These are phyloP conservation scores for Diploptera punctata DNA, from an alignment of 2,888 invertebrate species.

Conservation along the genomic window DNA sequence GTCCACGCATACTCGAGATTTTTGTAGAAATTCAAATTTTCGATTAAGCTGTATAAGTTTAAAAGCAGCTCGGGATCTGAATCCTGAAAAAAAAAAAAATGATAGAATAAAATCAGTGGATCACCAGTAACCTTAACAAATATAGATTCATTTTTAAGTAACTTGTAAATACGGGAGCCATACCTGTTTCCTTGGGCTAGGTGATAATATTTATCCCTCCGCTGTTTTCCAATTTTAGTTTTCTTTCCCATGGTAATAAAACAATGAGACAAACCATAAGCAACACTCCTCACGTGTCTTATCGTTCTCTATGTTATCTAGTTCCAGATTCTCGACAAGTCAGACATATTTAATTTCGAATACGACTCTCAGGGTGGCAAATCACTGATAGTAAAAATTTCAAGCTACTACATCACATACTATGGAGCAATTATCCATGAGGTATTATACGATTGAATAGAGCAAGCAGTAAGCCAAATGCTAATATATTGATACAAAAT, in stretches of 20 bases:
- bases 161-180: conserved; percentile 44
- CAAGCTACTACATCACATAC: too few species aligned
- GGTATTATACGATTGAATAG: too few species aligned
- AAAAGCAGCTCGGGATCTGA: conserved; percentile 97
- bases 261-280: too few species aligned
- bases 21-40: conserved; percentile 96
- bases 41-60: conserved; percentile 97
- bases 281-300: too few species aligned
- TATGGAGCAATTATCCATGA: too few species aligned
- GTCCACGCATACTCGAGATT: conserved; percentile 95
- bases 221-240: conserved; percentile 95
- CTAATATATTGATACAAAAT: too few species aligned
- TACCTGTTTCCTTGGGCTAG: conserved; percentile 98
- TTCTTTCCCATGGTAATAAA: conserved; percentile 84
- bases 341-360: too few species aligned
- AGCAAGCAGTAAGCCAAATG: too few species aligned
- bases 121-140: background rate
- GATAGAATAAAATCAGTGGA: background rate
- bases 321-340: too few species aligned
- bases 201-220: conserved; percentile 98
- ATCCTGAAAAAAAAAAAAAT: conserved; percentile 67
- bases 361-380: too few species aligned
- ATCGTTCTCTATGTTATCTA: too few species aligned
- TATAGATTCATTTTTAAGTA: background rate
- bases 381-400: too few species aligned